Base-by-base conservation (phyloP, 2,888 invertebrate genomes). In the Blomia tropicalis region DNA sequence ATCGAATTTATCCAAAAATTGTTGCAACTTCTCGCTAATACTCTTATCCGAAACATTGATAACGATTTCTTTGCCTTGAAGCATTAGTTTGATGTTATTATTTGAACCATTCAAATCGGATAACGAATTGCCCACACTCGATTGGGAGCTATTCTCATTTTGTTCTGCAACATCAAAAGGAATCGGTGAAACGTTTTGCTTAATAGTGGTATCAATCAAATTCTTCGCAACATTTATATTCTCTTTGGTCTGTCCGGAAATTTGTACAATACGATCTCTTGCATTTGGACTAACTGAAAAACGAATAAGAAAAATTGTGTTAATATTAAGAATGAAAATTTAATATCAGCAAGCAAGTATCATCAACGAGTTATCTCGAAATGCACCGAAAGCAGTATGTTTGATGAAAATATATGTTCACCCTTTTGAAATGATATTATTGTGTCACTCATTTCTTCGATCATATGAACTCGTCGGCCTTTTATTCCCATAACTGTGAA, bases 381-480 rank as follows among this genome's bases (percentile, higher is more conserved):
- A 2, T 17, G 43, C 27, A 1, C 1, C n/a, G 11, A 2, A 43
- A 7, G 29, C 43, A 27, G 44, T 41, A 25, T 14, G 41, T 23
- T 51, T 58, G 25, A 47, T 63, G 11, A n/a, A 19, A 32, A 41
- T 36, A 54, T 47, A 60, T 1, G 29, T 36, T 56, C 27, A 56
- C 91, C 91, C 90, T 91, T 84, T 83, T 93, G 92, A 82, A 93
- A 93, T 77, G 92, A 92, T 80, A 93, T 92, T 77, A 93, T 89
- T 75, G 92, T 92, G 80, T 91, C 90, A 79, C 90, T 91, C 78
- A 93, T 83, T 80, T 92, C 91, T 81, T 93, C 93, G 77, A 93
- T 93, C 85, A 92, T 89, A 81, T 92, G 92, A 77, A 93, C 91
- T 77, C 93, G 82, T 74, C 92, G 83, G 76, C 93, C 93, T 80